phyloP scores from a whole-genome alignment of 2,113 vertebrate genomes.

The Telmatochromis sp. region DNA sequence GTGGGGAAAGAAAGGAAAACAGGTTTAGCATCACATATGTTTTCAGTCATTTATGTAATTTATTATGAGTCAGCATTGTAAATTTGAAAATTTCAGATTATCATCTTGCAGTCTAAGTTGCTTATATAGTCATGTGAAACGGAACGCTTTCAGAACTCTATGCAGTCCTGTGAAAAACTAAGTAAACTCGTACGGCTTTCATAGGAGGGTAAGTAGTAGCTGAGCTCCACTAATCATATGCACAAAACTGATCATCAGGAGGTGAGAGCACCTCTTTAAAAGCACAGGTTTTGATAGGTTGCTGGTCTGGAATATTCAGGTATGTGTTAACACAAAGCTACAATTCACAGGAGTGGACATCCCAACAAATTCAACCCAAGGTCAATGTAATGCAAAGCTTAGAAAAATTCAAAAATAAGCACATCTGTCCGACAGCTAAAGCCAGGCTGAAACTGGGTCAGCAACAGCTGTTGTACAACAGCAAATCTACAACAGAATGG shows the following conservation, averaged over 20 bases:
- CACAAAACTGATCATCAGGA: background rate
- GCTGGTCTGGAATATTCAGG: background rate
- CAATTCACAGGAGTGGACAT: background rate
- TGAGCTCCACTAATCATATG: background rate
- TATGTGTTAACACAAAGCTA: background rate
- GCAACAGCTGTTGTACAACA: background rate
- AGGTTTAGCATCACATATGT: rapidly evolving
- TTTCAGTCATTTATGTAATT: background rate
- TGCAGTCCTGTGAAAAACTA: background rate
- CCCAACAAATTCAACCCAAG: background rate
- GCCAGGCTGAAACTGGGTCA: background rate
- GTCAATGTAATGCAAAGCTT: background rate
- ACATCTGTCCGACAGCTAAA: background rate
- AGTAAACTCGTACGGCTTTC: background rate
- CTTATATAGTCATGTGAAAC: background rate
- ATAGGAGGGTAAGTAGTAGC: background rate
- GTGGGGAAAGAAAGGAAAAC: rapidly evolving
- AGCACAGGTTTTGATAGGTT: background rate
- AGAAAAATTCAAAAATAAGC: background rate
- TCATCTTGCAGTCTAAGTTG: background rate
- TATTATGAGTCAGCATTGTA: background rate
- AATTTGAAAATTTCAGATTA: background rate
- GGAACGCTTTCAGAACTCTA: background rate
- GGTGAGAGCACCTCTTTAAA: background rate
- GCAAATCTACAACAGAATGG: background rate